Percentiles rank a stretch among this genome's conserved stretches.
These are phyloP conservation scores for Plectrocnemia conspersa DNA, from an alignment of 1,140 invertebrate species.

Conservation along the genomic window DNA sequence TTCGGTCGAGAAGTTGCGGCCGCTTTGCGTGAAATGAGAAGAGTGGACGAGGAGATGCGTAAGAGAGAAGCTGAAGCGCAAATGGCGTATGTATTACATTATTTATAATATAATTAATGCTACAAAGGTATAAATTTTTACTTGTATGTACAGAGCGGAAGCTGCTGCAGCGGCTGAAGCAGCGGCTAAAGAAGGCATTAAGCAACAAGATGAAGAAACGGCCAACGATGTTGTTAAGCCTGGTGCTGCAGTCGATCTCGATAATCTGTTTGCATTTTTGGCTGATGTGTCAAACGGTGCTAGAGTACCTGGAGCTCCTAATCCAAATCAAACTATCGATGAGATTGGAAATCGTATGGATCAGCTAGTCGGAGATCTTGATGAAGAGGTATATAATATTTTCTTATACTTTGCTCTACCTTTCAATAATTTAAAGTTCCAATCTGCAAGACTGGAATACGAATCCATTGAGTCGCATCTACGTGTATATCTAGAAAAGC, in stretches of 20 bases:
- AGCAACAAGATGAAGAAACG: constrained; percentile 46
- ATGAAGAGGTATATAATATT: constrained; percentile 55
- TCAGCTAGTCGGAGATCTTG: constrained; percentile 72
- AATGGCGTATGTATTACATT: constrained; percentile 22
- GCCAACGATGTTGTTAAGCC: constrained; percentile 49
- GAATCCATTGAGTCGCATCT: no score
- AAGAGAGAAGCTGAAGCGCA: constrained; percentile 59
- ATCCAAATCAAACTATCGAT: constrained; percentile 65
- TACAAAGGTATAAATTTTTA: neutral
- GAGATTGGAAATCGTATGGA: constrained; percentile 82
- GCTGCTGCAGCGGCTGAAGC: constrained; percentile 49
- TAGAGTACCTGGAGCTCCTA: constrained; percentile 50
- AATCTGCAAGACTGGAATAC: no score
- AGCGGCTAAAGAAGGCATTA: constrained; percentile 52
- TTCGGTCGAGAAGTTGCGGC: constrained; percentile 84
- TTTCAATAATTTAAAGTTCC: neutral
- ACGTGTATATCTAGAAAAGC: no score
- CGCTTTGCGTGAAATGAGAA: constrained; percentile 80
- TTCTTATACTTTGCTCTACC: constrained; percentile 22
- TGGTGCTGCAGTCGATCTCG: constrained; percentile 77
- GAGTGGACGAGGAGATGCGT: constrained; percentile 88
- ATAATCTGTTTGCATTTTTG: constrained; percentile 90
- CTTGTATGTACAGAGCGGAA: constrained; percentile 18
- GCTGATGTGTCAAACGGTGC: constrained; percentile 68
- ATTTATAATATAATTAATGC: constrained; percentile 2